These are phyloP conservation scores for Pavo muticus DNA, from an alignment of 2,113 vertebrate genomes.

Conservation along the genomic window DNA sequence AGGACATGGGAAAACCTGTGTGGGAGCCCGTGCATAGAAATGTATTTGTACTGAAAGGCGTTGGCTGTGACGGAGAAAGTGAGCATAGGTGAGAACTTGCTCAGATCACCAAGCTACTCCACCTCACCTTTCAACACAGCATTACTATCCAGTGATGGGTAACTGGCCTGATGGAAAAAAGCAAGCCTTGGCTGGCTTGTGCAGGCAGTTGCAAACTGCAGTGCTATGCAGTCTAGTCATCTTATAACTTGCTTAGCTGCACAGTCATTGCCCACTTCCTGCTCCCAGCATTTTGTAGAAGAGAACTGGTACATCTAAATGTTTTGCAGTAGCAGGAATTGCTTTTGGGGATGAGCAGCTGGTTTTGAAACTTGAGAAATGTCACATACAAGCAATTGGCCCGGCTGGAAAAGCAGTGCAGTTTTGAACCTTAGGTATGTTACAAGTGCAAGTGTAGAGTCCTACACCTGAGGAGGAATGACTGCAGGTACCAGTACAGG, in stretches of 20 bases:
- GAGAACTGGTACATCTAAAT: not conserved
- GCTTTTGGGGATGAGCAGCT: not conserved
- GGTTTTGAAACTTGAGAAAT: not conserved
- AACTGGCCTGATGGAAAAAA: not conserved
- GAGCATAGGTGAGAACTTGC: slow-evolving; percentile 2
- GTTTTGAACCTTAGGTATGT: not conserved
- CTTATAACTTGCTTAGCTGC: not conserved
- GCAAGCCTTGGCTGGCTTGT: slow-evolving; percentile 9
- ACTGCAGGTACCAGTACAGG: too few species aligned
- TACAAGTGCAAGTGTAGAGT: too few species aligned
- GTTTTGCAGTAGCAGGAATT: not conserved
- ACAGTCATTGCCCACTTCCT: not conserved
- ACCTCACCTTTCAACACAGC: slow-evolving; percentile 45
- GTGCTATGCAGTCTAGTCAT: not conserved
- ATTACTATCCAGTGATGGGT: not conserved
- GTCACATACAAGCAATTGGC: rapidly evolving
- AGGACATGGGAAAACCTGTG: slow-evolving; percentile 24
- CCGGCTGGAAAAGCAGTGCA: not conserved
- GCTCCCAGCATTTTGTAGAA: not conserved
- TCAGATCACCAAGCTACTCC: not conserved
- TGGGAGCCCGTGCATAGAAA: slow-evolving; percentile 22
- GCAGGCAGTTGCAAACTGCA: not conserved
- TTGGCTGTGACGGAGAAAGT: not conserved
- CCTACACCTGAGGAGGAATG: too few species aligned
- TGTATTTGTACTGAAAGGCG: not conserved